Base-by-base conservation (phyloP, 2,888 invertebrate genomes). In the Eupithecia abbreviata region DNA sequence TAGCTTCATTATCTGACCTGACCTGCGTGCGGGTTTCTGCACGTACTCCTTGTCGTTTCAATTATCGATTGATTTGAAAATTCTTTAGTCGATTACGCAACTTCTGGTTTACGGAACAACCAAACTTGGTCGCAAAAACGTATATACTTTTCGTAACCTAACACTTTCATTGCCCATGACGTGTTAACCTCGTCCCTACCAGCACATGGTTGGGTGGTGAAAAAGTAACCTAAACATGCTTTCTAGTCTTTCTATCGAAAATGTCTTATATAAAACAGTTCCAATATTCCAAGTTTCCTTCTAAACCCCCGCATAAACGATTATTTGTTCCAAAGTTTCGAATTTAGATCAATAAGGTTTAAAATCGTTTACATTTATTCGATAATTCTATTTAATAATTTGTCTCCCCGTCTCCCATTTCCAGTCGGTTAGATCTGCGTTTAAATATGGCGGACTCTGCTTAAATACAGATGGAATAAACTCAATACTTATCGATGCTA, bases 401-500 rank as follows among this genome's bases (percentile, higher is more conserved):
- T 84, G 88, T 85, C 82, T 83, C 84, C 82, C 85, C 87, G 85
- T 84, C 86, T 86, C 86, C 85, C 81, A 84, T 89, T 91, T 91
- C 91, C 92, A 91, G 90, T 90, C 90, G 92, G 92, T 90, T 91
- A 87, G 87, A 86, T 82, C 77, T 80, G 78, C 89, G 87, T 87
- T 91, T 90, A 88, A 90, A 90, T 90, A 89, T 90, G 89, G 88
- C 87, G 80, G 82, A 81, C 82, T 81, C 82, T 81, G 74, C 80
- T 73, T 86, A 80, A 80, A 81, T 82, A 80, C 78, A 72, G 78
- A 77, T 77, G 75, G 73, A 76, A 77, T 71, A 67, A 75, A 75
- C 73, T 74, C 51, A 71, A 78, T 76, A 74, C 78, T 78, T 78
- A 78, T 78, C 62, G 69, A 74, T 75, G 75, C 66, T 74, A 72